Percentiles rank a stretch among this genome's conserved stretches.
Evolutionary conservation across 2,113 vertebrate species (phyloP).

Genomic region (Vulpes ferrilata): DNA sequence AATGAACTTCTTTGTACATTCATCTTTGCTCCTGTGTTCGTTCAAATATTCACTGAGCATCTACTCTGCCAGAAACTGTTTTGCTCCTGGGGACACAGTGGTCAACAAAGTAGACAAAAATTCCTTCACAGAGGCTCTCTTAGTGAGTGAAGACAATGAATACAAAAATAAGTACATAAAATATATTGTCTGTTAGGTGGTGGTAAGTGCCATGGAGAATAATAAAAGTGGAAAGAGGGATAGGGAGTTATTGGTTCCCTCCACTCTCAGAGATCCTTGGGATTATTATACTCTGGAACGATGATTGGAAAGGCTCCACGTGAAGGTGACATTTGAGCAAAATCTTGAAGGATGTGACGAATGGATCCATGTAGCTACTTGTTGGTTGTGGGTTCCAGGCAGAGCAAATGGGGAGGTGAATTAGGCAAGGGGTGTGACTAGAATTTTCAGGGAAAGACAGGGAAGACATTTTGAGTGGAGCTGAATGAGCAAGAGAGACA

Average conservation of each 20-base stretch:
- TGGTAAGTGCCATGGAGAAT: background rate
- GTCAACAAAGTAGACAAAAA: background rate
- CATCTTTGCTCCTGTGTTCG: background rate
- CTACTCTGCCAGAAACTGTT: background rate
- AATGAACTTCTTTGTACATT: background rate
- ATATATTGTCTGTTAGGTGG: background rate
- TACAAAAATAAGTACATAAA: background rate
- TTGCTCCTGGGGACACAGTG: background rate
- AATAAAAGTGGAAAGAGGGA: background rate
- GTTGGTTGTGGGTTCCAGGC: background rate
- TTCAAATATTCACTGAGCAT: background rate
- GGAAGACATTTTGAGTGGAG: background rate
- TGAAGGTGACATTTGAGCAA: background rate
- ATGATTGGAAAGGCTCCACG: background rate
- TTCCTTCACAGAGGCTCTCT: background rate
- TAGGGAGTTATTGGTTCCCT: background rate
- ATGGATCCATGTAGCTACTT: background rate
- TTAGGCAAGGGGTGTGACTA: background rate
- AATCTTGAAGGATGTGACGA: background rate
- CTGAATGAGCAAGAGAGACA: background rate
- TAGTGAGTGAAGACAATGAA: background rate
- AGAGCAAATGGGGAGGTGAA: background rate
- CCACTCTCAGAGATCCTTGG: background rate
- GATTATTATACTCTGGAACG: background rate
- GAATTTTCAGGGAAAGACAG: background rate